A percentile compares a stretch with the other conserved stretches of the same genome.
These are phyloP conservation scores for Pharmacophagus antenor DNA, from an alignment of 2,888 invertebrate species.

Conservation along the genomic window DNA sequence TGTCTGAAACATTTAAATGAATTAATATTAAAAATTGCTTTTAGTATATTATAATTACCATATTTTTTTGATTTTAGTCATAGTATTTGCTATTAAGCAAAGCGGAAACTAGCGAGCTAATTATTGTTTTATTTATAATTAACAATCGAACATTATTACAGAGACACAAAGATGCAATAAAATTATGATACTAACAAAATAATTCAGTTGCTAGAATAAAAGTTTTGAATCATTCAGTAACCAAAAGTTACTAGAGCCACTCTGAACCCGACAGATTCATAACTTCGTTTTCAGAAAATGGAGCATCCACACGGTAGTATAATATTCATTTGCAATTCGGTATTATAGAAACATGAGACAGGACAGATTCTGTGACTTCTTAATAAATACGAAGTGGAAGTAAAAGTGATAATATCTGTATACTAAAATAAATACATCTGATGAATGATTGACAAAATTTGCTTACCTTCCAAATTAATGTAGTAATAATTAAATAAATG, in stretches of 20 bases:
- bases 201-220: slow-evolving; percentile 9
- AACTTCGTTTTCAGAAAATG: slow-evolving; percentile 33
- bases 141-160: background rate
- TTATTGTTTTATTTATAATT: too few species aligned
- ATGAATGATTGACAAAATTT: background rate
- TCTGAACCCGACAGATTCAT: slow-evolving; percentile 22
- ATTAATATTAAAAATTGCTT: too few species aligned
- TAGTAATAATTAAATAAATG: background rate
- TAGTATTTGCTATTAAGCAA: too few species aligned
- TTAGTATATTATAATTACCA: too few species aligned
- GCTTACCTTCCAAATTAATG: background rate
- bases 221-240: slow-evolving; percentile 23
- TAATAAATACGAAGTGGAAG: slow-evolving; percentile 21
- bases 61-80: too few species aligned
- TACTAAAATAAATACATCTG: background rate
- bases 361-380: slow-evolving; percentile 12
- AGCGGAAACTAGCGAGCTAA: too few species aligned
- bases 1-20: too few species aligned
- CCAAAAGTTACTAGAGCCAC: slow-evolving; percentile 23
- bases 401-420: background rate
- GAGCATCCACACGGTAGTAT: slow-evolving; percentile 32
- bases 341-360: slow-evolving; percentile 23
- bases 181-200: background rate
- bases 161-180: too few species aligned
- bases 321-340: slow-evolving; percentile 33